Evolutionary conservation across 2,113 vertebrate genomes (phyloP), one percentile per base, ranked within the genome.

Genomic region (Globicephala melas): DNA sequence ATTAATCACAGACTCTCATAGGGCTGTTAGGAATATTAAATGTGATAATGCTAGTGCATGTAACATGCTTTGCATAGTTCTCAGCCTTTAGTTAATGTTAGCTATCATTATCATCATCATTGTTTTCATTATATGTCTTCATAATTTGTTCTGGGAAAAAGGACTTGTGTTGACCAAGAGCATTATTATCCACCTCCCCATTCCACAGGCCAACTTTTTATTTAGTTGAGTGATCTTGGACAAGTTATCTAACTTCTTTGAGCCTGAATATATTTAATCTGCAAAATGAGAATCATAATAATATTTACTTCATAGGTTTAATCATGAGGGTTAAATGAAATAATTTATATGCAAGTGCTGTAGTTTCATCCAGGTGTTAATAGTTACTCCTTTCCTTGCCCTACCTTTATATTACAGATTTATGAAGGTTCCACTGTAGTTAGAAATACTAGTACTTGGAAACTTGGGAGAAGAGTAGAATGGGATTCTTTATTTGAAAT

Each of bases 181-280:
- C 68, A 74, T 95, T 96, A 83, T 85, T 85, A 89, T 60, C 71
- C 55, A 86, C 13, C 7, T 77, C 50, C 53, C 33, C 10, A 71
- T 38, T 62, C 41, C 14, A 10, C 41, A 84, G 26, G 36, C 67
- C 38, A 93, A 21, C 41, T 76, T 95, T 93, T 93, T 85, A 84
- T 84, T 93, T 85, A 85, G n/a, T 92, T 89, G 31, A 81, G 47
- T 92, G 47, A 62, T 96, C 71, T 94, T 92, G 44, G 53, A 41
- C 33, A 96, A 93, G 31, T 95, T 93, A 71, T 60, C 13, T 95
- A 82, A 86, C 38, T 93, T 89, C 44, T 86, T 95, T 92, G 82
- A 77, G 41, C n/a, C n/a, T 62, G n/a, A 95, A 89, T 89, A 85
- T 96, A 89, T 92, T 81, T 97, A 90, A 74, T 89, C 36, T 94